These are phyloP conservation scores for Drosophila tropicalis DNA, from an alignment of 1,140 invertebrate genomes.

Conservation along the genomic window DNA sequence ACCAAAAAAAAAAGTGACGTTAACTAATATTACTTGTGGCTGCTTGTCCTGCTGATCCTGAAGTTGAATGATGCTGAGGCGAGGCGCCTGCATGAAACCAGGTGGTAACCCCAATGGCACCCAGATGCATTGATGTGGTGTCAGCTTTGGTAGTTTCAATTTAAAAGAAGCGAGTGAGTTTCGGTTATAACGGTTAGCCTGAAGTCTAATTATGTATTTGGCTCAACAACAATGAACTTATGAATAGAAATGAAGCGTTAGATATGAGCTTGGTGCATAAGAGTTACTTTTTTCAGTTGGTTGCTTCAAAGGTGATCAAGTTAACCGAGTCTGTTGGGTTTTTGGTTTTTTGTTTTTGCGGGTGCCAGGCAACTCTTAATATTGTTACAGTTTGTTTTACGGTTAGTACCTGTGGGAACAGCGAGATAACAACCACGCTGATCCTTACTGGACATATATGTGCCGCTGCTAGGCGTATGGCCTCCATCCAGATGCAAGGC, in stretches of 20 bases:
- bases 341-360: not conserved
- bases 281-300: not conserved
- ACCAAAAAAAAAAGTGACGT: conserved; percentile 19
- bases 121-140: conserved; percentile 57
- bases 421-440: conserved; percentile 90
- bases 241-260: conserved; percentile 3
- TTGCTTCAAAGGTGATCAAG: not conserved
- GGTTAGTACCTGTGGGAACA: conserved; percentile 86
- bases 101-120: conserved; percentile 78
- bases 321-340: conserved; percentile 11
- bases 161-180: conserved; percentile 35
- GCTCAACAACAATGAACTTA: not conserved
- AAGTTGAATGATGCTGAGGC: conserved; percentile 48
- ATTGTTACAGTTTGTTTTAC: conserved; percentile 24
- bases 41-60: conserved; percentile 35
- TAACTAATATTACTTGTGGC: conserved; percentile 61
- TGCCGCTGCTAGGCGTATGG: conserved; percentile 82
- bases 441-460: conserved; percentile 86
- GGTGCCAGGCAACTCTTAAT: conserved; percentile 13
- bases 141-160: conserved; percentile 44
- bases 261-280: conserved; percentile 11
- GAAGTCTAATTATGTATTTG: conserved; percentile 1
- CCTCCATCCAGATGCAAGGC: conserved; percentile 70
- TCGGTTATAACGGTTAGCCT: conserved; percentile 37
- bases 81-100: conserved; percentile 81